Evolutionary conservation across 2,113 vertebrate species (phyloP).

Genomic region (Andinoacara biseriatus): DNA sequence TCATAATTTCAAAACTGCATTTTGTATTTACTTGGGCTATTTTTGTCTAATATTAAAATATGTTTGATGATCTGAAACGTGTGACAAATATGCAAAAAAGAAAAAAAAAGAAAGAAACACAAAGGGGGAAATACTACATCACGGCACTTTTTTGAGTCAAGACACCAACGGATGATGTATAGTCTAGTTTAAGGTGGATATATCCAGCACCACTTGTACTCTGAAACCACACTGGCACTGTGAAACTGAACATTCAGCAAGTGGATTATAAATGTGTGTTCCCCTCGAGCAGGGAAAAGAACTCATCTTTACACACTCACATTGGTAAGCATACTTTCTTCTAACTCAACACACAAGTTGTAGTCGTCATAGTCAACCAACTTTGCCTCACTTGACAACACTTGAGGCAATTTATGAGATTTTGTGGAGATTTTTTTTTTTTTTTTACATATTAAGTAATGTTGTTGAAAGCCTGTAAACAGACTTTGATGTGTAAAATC

Average conservation of each 20-base stretch:
- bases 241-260: neutral
- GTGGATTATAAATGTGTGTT: neutral
- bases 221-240: neutral
- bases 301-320: neutral
- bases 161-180: neutral
- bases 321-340: neutral
- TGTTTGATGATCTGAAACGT: no score
- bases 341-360: neutral
- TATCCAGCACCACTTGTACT: neutral
- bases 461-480: neutral
- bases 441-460: neutral
- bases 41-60: no score
- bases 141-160: neutral
- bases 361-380: neutral
- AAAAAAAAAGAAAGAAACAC: no score
- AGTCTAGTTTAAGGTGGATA: neutral
- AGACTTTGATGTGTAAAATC: slow-evolving; percentile 26
- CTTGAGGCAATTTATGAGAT: neutral
- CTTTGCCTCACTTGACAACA: slow-evolving; percentile 1
- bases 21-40: no score
- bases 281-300: neutral
- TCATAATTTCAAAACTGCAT: no score
- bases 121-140: neutral
- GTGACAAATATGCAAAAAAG: no score
- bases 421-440: slow-evolving; percentile 6